phyloP scores from a whole-genome alignment of 2,113 vertebrate species.

The Felis chaus region DNA sequence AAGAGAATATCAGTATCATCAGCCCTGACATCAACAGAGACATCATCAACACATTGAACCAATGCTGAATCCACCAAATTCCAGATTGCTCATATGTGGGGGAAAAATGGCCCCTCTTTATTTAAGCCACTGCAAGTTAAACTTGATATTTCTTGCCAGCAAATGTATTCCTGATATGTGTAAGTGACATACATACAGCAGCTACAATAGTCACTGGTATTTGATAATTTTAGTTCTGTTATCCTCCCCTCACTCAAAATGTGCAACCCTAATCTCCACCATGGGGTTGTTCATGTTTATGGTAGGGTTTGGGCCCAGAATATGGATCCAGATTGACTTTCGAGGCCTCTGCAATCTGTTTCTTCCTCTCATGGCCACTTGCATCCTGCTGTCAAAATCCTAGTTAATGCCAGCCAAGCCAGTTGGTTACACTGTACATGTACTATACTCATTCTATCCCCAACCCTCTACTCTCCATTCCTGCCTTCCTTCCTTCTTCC shows the following conservation, averaged over 20 bases:
- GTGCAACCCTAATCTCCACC: neutral
- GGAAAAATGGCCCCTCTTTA: neutral
- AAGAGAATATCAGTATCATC: neutral
- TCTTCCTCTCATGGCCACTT: neutral
- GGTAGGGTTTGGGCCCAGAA: neutral
- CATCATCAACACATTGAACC: neutral
- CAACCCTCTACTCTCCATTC: neutral
- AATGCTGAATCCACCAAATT: neutral
- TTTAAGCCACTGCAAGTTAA: neutral
- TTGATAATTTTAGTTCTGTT: neutral
- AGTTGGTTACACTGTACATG: neutral
- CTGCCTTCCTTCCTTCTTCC: neutral
- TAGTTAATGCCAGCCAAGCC: neutral
- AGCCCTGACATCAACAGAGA: neutral
- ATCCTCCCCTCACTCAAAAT: neutral
- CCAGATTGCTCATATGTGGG: neutral
- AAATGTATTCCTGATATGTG: neutral
- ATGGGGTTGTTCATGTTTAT: neutral
- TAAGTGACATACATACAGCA: neutral
- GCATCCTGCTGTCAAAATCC: neutral
- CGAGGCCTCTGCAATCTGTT: neutral
- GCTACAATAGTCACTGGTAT: neutral
- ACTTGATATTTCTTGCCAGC: neutral
- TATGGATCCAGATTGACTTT: neutral
- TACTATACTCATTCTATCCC: neutral